Evolutionary conservation across 2,113 vertebrate species (phyloP), one percentile per base, ranked within the genome.

Genomic region (Falcunculus frontatus): DNA sequence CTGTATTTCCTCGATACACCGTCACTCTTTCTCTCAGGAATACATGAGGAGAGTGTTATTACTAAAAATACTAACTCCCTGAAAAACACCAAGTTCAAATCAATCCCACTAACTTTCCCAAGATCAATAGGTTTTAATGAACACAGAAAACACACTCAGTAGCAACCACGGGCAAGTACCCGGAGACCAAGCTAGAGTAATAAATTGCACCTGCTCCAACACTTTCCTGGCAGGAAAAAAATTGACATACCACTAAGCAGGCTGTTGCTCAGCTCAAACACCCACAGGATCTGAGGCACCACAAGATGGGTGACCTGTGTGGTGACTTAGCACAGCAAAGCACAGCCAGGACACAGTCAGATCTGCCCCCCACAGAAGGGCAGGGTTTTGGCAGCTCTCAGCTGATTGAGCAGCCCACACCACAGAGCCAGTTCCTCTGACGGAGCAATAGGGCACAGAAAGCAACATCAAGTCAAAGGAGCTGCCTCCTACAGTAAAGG

Each of bases 71-170:
- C 81, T 94, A 93, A 93, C 93, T 87, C 83, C 46, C 65, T 82
- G 92, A 90, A 93, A 95, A 89, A 60, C 74, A 76, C 29, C 1
- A 17, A 84, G 83, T 62, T 94, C 87, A 95, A 96, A 96, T 94
- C 90, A 93, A 95, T 95, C 68, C 46, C 81, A 74, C 72, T 89
- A 96, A 96, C 86, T 93, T 96, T 82, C 89, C 47, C 50, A 37
- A 81, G 88, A 96, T 93, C 95, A 86, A 94, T 94, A 94, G 69
- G 68, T 78, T 96, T 93, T 92, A 96, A 96, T 72, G 76, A 95
- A 94, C 90, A 93, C 53, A 91, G 68, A 86, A 95, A 94, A 96
- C 73, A 75, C 37, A 88, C 44, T 91, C 57, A 33, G 79, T 67
- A 84, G 77, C 86, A 90, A 89, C 53, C 82, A 94, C 0, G 0